Evolutionary conservation across 1,140 invertebrate species (phyloP).

Genomic region (Diorhabda sublineata): DNA sequence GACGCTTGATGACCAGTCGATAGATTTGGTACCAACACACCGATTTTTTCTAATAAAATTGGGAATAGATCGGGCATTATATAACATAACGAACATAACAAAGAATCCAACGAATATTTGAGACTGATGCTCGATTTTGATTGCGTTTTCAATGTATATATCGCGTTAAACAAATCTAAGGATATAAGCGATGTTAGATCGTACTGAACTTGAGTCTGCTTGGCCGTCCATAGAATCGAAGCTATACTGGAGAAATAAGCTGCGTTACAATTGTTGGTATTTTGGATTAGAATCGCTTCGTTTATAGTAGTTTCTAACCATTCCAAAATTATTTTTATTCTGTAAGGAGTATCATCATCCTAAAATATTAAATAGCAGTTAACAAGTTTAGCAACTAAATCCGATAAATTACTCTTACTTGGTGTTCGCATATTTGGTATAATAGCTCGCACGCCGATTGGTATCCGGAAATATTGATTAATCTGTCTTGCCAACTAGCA

Average conservation of each 20-base stretch:
- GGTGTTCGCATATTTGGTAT: slow-evolving; percentile 63
- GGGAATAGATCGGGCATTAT: slow-evolving; percentile 73
- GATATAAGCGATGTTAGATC: slow-evolving; percentile 63
- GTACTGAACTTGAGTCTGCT: slow-evolving; percentile 58
- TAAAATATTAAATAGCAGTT: slow-evolving; percentile 18
- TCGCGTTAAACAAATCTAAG: slow-evolving; percentile 63
- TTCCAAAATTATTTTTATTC: slow-evolving; percentile 56
- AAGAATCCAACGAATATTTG: slow-evolving; percentile 73
- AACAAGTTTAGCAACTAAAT: neutral
- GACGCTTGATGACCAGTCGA: slow-evolving; percentile 52
- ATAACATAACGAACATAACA: slow-evolving; percentile 80
- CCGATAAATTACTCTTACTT: slow-evolving; percentile 28
- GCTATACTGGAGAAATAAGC: slow-evolving; percentile 67
- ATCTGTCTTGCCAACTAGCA: slow-evolving; percentile 33
- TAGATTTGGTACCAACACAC: slow-evolving; percentile 58
- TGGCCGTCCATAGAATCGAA: slow-evolving; percentile 76
- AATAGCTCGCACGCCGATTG: slow-evolving; percentile 77
- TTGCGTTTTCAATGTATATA: slow-evolving; percentile 72
- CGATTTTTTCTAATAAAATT: slow-evolving; percentile 68
- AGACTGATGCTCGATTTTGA: slow-evolving; percentile 63
- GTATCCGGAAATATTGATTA: slow-evolving; percentile 41
- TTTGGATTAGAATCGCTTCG: slow-evolving; percentile 40
- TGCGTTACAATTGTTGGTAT: slow-evolving; percentile 45
- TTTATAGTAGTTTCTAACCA: slow-evolving; percentile 59
- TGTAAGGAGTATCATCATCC: slow-evolving; percentile 47